A percentile compares a stretch with the other conserved stretches of the same genome.
phyloP scores from a whole-genome alignment of 2,113 vertebrate species.

The Mionectes macconnelli region DNA sequence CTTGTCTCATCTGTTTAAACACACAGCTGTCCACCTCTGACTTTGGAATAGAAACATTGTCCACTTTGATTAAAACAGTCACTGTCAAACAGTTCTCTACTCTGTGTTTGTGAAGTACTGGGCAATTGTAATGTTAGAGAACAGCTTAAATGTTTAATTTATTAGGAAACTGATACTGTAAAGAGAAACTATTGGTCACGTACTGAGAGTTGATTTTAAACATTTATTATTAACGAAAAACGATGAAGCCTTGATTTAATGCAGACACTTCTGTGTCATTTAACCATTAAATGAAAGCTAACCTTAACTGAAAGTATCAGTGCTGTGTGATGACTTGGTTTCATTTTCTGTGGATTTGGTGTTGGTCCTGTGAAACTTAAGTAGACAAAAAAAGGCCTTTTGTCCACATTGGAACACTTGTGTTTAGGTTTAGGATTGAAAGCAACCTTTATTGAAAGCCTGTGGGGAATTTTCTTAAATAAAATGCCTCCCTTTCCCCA shows the following conservation, averaged over 20 bases:
- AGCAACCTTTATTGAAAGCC: neutral
- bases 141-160: neutral
- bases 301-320: neutral
- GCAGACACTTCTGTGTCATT: neutral
- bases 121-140: neutral
- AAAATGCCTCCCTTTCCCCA: neutral
- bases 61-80: neutral
- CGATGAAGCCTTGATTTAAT: neutral
- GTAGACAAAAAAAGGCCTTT: neutral
- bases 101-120: neutral
- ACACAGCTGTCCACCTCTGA: accelerated
- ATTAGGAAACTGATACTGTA: conserved; percentile 11
- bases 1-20: neutral
- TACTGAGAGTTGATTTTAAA: neutral
- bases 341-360: neutral
- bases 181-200: neutral
- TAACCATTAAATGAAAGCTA: neutral
- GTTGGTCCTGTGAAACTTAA: neutral
- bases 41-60: neutral
- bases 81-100: neutral
- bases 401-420: neutral
- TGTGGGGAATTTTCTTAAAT: neutral
- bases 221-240: neutral
- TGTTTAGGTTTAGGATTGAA: neutral
- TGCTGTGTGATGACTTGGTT: neutral